Evolutionary conservation across 2,797 vertebrate species (phyloP).

Genomic region (Coranthus polyacanthus): DNA sequence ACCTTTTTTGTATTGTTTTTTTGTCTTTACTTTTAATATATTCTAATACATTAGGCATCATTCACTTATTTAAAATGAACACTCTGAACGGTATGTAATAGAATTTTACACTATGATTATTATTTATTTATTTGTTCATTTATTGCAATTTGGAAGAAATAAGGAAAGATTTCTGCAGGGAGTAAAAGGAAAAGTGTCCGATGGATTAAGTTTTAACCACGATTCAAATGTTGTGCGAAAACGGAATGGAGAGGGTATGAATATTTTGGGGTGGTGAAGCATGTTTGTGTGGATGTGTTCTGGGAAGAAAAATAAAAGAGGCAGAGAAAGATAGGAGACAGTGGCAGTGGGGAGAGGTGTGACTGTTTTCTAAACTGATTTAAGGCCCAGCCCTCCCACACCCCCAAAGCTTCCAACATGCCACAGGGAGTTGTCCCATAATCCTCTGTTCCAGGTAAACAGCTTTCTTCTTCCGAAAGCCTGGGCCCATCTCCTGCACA

Average conservation of each 20-base stretch:
- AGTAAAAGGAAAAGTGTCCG: constrained; percentile 49
- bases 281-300: constrained; percentile 29
- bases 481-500: constrained; percentile 61
- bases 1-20: too few relatives aligned
- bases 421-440: constrained; percentile 83
- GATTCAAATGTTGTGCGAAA: constrained; percentile 54
- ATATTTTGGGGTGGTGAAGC: constrained; percentile 61
- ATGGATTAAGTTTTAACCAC: constrained; percentile 60
- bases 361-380: constrained; percentile 85
- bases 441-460: constrained; percentile 88
- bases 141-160: constrained; percentile 17
- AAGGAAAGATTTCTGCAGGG: constrained; percentile 23
- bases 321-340: constrained; percentile 53
- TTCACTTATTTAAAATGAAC: too few relatives aligned
- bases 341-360: constrained; percentile 66
- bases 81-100: background rate
- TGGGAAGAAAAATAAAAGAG: constrained; percentile 43
- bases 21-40: too few relatives aligned
- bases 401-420: constrained; percentile 78
- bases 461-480: constrained; percentile 78
- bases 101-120: background rate
- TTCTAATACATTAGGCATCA: too few relatives aligned
- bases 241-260: constrained; percentile 35
- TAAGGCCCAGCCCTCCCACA: constrained; percentile 76
- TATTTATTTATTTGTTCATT: constrained; percentile 3